Conservation (phyloP, 2,888 invertebrate genomes). For the Morpho achilles region DNA sequence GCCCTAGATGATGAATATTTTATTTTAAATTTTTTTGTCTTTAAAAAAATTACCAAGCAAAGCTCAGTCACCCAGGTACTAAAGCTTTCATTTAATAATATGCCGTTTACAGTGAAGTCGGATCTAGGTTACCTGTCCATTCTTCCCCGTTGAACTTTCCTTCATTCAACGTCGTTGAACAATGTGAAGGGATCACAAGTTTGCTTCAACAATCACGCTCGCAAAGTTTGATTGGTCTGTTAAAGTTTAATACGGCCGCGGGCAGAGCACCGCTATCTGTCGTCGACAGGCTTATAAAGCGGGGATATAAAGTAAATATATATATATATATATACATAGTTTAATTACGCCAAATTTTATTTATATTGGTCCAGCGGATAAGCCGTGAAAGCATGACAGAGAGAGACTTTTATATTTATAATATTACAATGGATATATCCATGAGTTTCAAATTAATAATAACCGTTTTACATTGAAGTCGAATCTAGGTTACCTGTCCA, state of each 20-base stretch:
- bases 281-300: constrained; percentile 10
- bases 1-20: too few relatives aligned
- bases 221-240: constrained; percentile 33
- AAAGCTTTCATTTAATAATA: too few relatives aligned
- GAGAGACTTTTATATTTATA: too few relatives aligned
- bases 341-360: too few relatives aligned
- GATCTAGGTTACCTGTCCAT: constrained; percentile 1
- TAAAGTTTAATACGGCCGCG: constrained; percentile 30
- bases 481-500: constrained; percentile 1
- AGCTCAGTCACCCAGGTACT: too few relatives aligned
- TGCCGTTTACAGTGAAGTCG: background rate
- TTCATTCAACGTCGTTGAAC: constrained; percentile 2
- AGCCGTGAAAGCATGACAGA: too few relatives aligned
- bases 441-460: too few relatives aligned
- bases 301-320: background rate
- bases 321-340: too few relatives aligned
- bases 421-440: too few relatives aligned
- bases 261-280: constrained; percentile 7
- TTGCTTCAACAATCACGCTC: constrained; percentile 19
- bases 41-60: too few relatives aligned
- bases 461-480: background rate
- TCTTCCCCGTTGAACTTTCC: background rate
- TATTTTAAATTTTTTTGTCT: too few relatives aligned
- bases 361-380: too few relatives aligned
- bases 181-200: constrained; percentile 7